Evolutionary conservation across 2,888 invertebrate species (phyloP).

Genomic region (Drosophila mayaguana): DNA sequence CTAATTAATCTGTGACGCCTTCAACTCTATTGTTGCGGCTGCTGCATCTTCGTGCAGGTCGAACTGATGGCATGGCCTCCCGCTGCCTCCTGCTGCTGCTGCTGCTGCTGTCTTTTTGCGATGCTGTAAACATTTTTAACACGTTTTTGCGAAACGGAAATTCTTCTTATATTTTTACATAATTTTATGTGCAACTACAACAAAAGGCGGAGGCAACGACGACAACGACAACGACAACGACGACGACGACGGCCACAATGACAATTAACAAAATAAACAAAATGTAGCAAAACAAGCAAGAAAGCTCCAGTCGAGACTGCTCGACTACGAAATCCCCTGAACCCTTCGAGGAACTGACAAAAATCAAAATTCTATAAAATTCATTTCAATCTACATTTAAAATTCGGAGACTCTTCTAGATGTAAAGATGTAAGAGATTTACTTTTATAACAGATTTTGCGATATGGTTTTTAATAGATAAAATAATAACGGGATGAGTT

Average conservation of each 20-base stretch:
- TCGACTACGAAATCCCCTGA: too few species aligned
- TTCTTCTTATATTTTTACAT: conserved; percentile 66
- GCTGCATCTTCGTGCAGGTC: conserved; percentile 66
- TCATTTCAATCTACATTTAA: too few species aligned
- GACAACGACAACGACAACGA: conserved; percentile 4
- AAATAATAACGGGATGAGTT: too few species aligned
- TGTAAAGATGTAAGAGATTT: too few species aligned
- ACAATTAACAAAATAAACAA: conserved; percentile 64
- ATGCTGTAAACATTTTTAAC: conserved; percentile 60
- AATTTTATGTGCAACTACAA: conserved; percentile 47
- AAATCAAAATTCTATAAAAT: too few species aligned
- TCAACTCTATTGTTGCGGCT: conserved; percentile 57
- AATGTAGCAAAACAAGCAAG: conserved; percentile 29
- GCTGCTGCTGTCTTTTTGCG: conserved; percentile 9
- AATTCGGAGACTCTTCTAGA: too few species aligned
- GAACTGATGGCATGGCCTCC: conserved; percentile 39
- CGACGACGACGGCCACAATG: conserved; percentile 36
- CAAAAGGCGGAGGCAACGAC: conserved; percentile 37
- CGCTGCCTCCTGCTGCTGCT: not conserved
- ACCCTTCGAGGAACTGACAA: too few species aligned
- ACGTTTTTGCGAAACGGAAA: conserved; percentile 70
- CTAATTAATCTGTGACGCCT: conserved; percentile 75
- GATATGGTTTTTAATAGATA: too few species aligned
- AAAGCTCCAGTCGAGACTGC: too few species aligned
- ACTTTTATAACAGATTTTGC: too few species aligned